A percentile compares a stretch with the other conserved stretches of the same genome.
Evolutionary conservation across 2,888 invertebrate species (phyloP).

Genomic region (Caenorhabditis macrosperma): DNA sequence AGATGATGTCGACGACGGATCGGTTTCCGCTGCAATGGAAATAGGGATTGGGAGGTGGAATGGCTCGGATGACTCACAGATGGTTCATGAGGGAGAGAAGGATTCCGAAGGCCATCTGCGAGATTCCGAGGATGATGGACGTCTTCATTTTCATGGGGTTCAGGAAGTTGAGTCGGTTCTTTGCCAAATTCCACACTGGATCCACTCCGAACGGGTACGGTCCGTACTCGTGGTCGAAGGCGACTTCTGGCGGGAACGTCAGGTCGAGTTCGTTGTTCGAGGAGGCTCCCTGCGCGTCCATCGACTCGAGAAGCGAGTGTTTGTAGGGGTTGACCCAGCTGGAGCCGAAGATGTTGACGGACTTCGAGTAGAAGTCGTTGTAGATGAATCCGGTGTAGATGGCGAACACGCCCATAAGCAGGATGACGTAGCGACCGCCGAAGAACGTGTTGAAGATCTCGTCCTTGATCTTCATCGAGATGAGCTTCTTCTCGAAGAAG

Average conservation of each 20-base stretch:
- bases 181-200: constrained; percentile 79
- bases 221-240: constrained; percentile 65
- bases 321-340: constrained; percentile 72
- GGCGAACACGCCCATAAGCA: constrained; percentile 84
- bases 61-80: constrained; percentile 63
- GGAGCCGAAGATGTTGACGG: constrained; percentile 92
- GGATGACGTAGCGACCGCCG: constrained; percentile 95
- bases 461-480: constrained; percentile 75
- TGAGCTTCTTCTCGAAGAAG: constrained; percentile 90
- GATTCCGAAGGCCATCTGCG: constrained; percentile 79
- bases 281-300: constrained; percentile 40
- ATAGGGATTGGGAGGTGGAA: neutral
- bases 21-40: constrained; percentile 81
- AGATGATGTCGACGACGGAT: constrained; percentile 88
- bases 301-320: constrained; percentile 41
- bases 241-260: constrained; percentile 63
- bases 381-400: constrained; percentile 84
- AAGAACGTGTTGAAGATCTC: constrained; percentile 97
- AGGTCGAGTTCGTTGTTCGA: constrained; percentile 53
- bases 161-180: constrained; percentile 78
- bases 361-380: constrained; percentile 97
- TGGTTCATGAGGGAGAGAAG: constrained; percentile 76
- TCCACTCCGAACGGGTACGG: constrained; percentile 78
- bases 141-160: constrained; percentile 80
- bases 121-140: constrained; percentile 77